phyloP scores from a whole-genome alignment of 2,113 vertebrate genomes.

The Plecturocebus donacophilus region DNA sequence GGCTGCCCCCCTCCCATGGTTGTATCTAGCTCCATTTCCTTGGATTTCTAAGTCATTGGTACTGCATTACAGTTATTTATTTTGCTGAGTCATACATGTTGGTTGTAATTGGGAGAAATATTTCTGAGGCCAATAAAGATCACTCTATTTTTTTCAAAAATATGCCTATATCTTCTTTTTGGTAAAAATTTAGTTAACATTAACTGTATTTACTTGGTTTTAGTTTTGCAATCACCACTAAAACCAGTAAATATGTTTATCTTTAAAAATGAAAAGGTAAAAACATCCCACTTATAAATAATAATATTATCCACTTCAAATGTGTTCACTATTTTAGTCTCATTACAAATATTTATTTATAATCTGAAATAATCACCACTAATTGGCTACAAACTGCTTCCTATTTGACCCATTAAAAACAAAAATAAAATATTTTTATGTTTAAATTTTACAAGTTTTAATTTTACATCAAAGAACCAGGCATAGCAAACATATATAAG shows the following conservation, averaged over 20 bases:
- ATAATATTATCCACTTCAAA: not conserved
- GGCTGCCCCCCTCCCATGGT: not conserved
- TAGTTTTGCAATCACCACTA: not conserved
- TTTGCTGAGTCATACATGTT: not conserved
- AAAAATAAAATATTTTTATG: not conserved
- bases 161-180: not conserved
- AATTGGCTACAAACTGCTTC: not conserved
- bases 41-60: not conserved
- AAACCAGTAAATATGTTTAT: not conserved
- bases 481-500: not conserved
- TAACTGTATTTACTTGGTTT: not conserved
- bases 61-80: not conserved
- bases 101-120: not conserved
- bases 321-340: not conserved
- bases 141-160: not conserved
- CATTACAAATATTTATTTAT: not conserved
- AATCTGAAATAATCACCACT: not conserved
- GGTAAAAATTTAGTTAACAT: not conserved
- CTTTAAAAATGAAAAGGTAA: not conserved
- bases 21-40: not conserved
- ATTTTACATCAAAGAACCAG: not conserved
- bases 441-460: constrained; percentile 2
- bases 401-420: not conserved
- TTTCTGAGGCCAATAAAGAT: not conserved
- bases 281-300: not conserved